These are phyloP conservation scores for Campoletis raptor DNA, from an alignment of 2,888 invertebrate species.

Conservation along the genomic window DNA sequence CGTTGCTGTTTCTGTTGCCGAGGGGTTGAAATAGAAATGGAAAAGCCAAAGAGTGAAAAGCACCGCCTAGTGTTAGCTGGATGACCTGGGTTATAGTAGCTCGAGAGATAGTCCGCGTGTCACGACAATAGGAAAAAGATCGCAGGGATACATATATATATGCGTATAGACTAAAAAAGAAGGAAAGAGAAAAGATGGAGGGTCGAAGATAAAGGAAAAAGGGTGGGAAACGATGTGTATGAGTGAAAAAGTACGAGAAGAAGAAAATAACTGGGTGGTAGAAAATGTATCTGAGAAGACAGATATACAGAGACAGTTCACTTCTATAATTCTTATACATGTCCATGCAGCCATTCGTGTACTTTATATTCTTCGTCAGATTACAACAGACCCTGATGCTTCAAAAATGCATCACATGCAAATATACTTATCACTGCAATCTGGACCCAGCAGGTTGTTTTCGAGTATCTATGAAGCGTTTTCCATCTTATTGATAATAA, in stretches of 20 bases:
- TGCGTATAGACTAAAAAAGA: background rate
- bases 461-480: conserved; percentile 30
- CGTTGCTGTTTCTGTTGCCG: conserved; percentile 47
- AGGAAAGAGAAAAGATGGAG: conserved; percentile 31
- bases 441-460: background rate
- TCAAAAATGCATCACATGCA: conserved; percentile 34
- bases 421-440: background rate
- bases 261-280: conserved; percentile 17
- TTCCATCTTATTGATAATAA: conserved; percentile 36
- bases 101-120: conserved; percentile 55
- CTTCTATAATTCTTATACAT: conserved; percentile 29
- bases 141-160: conserved; percentile 31
- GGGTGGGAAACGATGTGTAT: background rate
- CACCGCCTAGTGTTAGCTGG: conserved; percentile 58
- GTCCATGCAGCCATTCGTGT: conserved; percentile 25
- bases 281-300: conserved; percentile 14
- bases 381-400: conserved; percentile 18
- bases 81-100: conserved; percentile 66
- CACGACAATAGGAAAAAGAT: conserved; percentile 42
- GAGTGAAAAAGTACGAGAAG: conserved; percentile 27
- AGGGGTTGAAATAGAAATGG: conserved; percentile 67
- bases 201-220: background rate
- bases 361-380: background rate
- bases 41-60: conserved; percentile 64
- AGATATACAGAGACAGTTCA: conserved; percentile 19